These are phyloP conservation scores for Sebastes iracundus DNA, from an alignment of 2,797 vertebrate genomes.

Conservation along the genomic window DNA sequence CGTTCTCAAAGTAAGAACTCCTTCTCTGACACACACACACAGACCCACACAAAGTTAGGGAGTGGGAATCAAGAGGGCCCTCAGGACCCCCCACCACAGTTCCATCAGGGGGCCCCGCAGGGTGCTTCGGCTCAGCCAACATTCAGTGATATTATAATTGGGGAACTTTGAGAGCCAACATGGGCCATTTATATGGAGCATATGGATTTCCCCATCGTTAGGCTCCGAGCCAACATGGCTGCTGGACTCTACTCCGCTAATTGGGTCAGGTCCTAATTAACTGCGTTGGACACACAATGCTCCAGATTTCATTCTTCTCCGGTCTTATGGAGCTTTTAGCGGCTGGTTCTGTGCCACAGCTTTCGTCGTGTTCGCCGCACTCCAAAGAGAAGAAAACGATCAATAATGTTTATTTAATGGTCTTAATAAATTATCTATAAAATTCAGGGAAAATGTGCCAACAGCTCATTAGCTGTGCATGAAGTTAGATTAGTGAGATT, in stretches of 20 bases:
- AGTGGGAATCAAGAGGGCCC: constrained; percentile 36
- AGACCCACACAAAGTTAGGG: constrained; percentile 30
- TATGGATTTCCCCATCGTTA: constrained; percentile 83
- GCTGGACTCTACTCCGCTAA: constrained; percentile 73
- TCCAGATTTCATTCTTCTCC: constrained; percentile 52
- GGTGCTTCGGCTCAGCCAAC: constrained; percentile 59
- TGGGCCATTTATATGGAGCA: constrained; percentile 79
- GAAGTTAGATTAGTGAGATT: constrained; percentile 27
- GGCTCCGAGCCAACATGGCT: constrained; percentile 76
- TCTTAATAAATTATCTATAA: constrained; percentile 17
- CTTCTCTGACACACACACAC: constrained; percentile 7
- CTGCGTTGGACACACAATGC: constrained; percentile 61
- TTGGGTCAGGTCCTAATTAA: constrained; percentile 80
- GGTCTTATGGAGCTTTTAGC: constrained; percentile 45
- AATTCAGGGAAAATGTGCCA: constrained; percentile 6
- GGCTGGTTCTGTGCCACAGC: constrained; percentile 31
- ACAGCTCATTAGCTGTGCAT: constrained; percentile 16
- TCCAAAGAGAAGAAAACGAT: constrained; percentile 13
- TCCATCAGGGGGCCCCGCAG: constrained; percentile 57
- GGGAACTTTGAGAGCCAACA: constrained; percentile 67
- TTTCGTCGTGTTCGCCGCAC: constrained; percentile 7
- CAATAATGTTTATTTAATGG: constrained; percentile 6
- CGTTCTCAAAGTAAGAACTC: background rate
- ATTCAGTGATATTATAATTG: constrained; percentile 76
- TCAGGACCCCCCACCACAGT: constrained; percentile 44